phyloP scores from a whole-genome alignment of 1,140 invertebrate species.

The Arctopsyche grandis region DNA sequence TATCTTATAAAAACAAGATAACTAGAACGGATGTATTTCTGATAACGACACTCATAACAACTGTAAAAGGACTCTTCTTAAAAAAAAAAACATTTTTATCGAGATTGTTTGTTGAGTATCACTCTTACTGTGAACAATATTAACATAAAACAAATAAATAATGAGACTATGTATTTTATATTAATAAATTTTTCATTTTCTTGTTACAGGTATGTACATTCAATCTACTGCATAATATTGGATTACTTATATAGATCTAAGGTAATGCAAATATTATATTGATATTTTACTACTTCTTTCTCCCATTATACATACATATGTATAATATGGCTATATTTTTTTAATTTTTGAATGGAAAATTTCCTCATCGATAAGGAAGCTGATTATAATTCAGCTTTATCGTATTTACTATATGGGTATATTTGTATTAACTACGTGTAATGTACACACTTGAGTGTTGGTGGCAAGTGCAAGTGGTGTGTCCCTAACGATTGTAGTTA shows the following conservation, averaged over 20 bases:
- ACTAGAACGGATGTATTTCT: conserved; percentile 33
- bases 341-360: too few relatives aligned
- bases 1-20: conserved; percentile 30
- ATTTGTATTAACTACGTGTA: too few relatives aligned
- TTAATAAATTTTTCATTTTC: conserved; percentile 12
- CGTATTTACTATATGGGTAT: too few relatives aligned
- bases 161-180: not conserved
- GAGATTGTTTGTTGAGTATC: not conserved
- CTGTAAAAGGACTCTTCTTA: not conserved
- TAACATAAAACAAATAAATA: too few relatives aligned
- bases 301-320: too few relatives aligned
- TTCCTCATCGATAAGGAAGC: too few relatives aligned
- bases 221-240: too few relatives aligned
- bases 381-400: not conserved
- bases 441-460: not conserved
- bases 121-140: too few relatives aligned
- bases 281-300: too few relatives aligned
- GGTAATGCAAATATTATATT: too few relatives aligned
- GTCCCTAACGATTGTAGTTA: conserved; percentile 53
- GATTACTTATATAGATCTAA: too few relatives aligned
- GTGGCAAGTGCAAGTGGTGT: conserved; percentile 23
- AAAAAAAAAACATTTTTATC: not conserved
- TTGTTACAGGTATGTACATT: conserved; percentile 31
- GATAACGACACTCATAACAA: conserved; percentile 15
- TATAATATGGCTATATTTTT: too few relatives aligned